Evolutionary conservation across 2,113 vertebrate genomes (phyloP), one percentile per base, ranked within the genome.

Genomic region (Bufo gargarizans): DNA sequence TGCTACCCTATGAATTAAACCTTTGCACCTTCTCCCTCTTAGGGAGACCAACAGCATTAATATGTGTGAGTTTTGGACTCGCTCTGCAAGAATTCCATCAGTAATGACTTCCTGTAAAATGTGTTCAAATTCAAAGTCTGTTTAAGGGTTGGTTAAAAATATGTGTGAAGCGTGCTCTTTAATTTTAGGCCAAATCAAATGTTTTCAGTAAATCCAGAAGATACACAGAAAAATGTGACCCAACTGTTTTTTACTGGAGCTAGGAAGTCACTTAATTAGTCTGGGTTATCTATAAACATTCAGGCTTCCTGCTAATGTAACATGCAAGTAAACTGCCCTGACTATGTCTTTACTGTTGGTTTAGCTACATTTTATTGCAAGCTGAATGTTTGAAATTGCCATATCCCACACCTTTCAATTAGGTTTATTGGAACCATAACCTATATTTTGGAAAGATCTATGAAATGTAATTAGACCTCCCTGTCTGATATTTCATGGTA

Each of bases 91-190:
- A 96, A 97, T 98, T 97, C 96, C 96, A 96, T 88, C 89, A 92
- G 94, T 97, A 98, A 97, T 96, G 96, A 95, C 96, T 98, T 99
- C 98, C 98, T 97, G 97, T 95, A 96, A 96, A 96, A 93, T 91
- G 84, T 91, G 93, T 96, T 97, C 95, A 96, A 96, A 94, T 95
- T 94, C 95, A 96, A 94, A 95, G 90, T 86, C 92, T 93, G 93
- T 93, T 95, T 89, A 90, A 92, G 93, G 96, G 95, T 94, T 96
- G 96, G 97, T 97, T 96, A 96, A 95, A 96, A 94, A 94, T 95
- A 95, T 94, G 94, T 94, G 95, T 95, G 95, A 96, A 95, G 91
- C 93, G 94, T 95, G 94, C 91, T 92, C 94, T 97, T 96, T 97
- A 92, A 97, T 96, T 96, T 89, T 67, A 87, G 92, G 96, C 98